Evolutionary conservation across 2,888 invertebrate genomes (phyloP).

Genomic region (Acholoe squamosa): DNA sequence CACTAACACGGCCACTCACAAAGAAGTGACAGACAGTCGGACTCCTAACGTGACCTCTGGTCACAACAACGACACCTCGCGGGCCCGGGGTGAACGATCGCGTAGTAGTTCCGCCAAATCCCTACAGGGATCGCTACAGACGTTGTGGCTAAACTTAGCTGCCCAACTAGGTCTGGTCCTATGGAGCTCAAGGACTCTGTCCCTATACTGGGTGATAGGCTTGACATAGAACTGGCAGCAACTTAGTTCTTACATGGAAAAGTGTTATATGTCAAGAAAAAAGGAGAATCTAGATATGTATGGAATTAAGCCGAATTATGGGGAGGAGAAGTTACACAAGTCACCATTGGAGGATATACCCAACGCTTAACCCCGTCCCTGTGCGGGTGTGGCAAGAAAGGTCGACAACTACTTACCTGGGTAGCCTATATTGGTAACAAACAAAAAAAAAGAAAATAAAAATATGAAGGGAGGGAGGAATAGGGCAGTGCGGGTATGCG

Average conservation of each 20-base stretch:
- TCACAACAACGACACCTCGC: slow-evolving; percentile 4
- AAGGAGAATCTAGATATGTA: neutral
- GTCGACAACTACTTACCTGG: neutral
- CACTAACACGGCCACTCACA: neutral
- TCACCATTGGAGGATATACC: neutral
- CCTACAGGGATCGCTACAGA: slow-evolving; percentile 38
- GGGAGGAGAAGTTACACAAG: neutral
- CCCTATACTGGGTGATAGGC: slow-evolving; percentile 57
- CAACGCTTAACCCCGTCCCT: no score
- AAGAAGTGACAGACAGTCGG: neutral
- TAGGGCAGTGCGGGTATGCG: neutral
- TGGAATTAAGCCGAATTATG: slow-evolving; percentile 10
- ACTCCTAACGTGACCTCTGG: neutral
- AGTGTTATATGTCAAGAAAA: neutral
- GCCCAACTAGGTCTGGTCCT: slow-evolving; percentile 17
- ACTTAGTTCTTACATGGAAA: slow-evolving; percentile 10
- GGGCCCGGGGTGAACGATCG: slow-evolving; percentile 32
- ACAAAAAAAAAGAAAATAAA: neutral
- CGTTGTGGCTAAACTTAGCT: slow-evolving; percentile 20
- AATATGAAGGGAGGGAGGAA: neutral
- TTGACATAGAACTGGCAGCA: slow-evolving; percentile 56
- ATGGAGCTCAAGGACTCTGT: slow-evolving; percentile 54
- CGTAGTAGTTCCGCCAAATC: neutral
- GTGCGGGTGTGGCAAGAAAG: neutral
- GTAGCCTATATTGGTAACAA: neutral